Percentiles rank a stretch among this genome's conserved stretches.
These are phyloP conservation scores for silkworm (Bombyx mori) DNA, from an alignment of 1,140 invertebrate genomes.

Conservation along the genomic window ASM3026992v2 NC_085109.1:11130501-11131000, in stretches of 20 bases:
- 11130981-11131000: slow-evolving; percentile 54
- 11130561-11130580: too few species aligned
- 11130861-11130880: slow-evolving; percentile 57
- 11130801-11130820: slow-evolving; percentile 67
- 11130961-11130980: slow-evolving; percentile 67
- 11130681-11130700: slow-evolving; percentile 9
- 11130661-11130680: slow-evolving; percentile 4
- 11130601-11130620: too few species aligned
- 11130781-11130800: slow-evolving; percentile 61
- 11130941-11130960: slow-evolving; percentile 61
- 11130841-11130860: slow-evolving; percentile 31
- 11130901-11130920: slow-evolving; percentile 70
- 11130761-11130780: slow-evolving; percentile 64
- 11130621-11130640: too few species aligned
- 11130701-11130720: slow-evolving; percentile 32
- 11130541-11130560: too few species aligned
- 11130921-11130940: slow-evolving; percentile 66
- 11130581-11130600: too few species aligned
- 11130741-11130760: slow-evolving; percentile 52
- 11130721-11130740: slow-evolving; percentile 36
- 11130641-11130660: background rate
- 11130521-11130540: too few species aligned
- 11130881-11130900: slow-evolving; percentile 59
- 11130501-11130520: too few species aligned
- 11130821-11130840: slow-evolving; percentile 30